Base-by-base conservation (phyloP, 53 echinoderm and acorn worm genomes). In the Arbacia lixula region DNA sequence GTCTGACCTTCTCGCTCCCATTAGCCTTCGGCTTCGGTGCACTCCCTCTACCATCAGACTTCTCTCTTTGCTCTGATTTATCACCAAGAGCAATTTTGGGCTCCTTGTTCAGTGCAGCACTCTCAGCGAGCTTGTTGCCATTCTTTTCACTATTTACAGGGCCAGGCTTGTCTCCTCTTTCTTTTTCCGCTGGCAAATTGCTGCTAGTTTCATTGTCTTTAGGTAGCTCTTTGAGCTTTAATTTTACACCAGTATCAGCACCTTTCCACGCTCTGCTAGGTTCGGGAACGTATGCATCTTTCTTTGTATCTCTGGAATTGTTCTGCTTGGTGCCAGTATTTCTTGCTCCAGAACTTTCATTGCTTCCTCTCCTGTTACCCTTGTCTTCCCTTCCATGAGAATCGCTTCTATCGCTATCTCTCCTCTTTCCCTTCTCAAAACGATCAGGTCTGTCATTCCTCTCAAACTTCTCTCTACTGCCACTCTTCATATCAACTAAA, bases 401-500 rank as follows among this genome's bases (percentile, higher is more conserved):
- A 52, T 86, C 72, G 43, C 27, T 37, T 17, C 26, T 72, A 43
- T 81, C 82, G n/a, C 63, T 63, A 11, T 81, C 82, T 32, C 82
- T 62, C 30, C 86, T 86, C 35, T 36, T 68, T 10, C 78, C 78
- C 51, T 62, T 82, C 36, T 72, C 74, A 53, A 51, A 78, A 14
- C 88, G 63, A 28, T 72, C 72, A 37, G 80, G 11, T 41, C 79
- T 88, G 31, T 88, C 86, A 19, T 61, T 73, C 51, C 53, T 85
- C 9, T 85, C 85, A 36, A 66, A 53, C 42, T 75, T 74, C 38
- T 94, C 88, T 87, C 86, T 57, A 22, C 63, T 88, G 63, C 67
- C 65, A 66, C 65, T 88, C 66, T 66, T 81, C 82, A 81, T 81
- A 46, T 81, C 82, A 12, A 81, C 82, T 21, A 81, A 81, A 46